These are phyloP conservation scores for Brenthis ino DNA, from an alignment of 2,888 invertebrate species.

Conservation along the genomic window DNA sequence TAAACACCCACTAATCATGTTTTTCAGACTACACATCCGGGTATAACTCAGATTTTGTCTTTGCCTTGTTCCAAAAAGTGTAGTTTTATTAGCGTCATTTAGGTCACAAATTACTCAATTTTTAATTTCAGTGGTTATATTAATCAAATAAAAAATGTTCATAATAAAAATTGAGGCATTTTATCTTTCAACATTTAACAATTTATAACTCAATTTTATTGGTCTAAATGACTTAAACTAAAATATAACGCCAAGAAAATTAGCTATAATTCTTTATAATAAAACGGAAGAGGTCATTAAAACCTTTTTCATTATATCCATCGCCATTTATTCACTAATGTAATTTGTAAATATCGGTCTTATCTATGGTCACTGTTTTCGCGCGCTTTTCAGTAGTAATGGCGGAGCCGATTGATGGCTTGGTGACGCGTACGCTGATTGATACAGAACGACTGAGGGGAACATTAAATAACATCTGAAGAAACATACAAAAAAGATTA, in stretches of 20 bases:
- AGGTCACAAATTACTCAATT: conserved; percentile 22
- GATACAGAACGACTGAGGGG: conserved; percentile 25
- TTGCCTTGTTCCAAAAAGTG: conserved; percentile 23
- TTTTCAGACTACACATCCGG: conserved; percentile 39
- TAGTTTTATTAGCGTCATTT: conserved; percentile 29
- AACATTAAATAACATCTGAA: conserved; percentile 9
- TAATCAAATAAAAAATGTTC: not conserved
- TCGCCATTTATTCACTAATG: conserved; percentile 30
- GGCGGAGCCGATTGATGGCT: conserved; percentile 41
- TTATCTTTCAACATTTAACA: conserved; percentile 23
- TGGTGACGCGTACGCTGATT: conserved; percentile 32
- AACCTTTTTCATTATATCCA: conserved; percentile 25
- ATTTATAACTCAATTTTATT: conserved; percentile 17
- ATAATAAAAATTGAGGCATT: too few relatives aligned
- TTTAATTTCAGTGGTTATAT: conserved; percentile 26
- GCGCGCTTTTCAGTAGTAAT: conserved; percentile 56
- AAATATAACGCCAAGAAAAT: conserved; percentile 16
- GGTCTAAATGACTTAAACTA: conserved; percentile 20
- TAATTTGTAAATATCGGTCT: conserved; percentile 43
- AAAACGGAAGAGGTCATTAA: conserved; percentile 20
- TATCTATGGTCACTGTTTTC: conserved; percentile 48
- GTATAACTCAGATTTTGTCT: conserved; percentile 32
- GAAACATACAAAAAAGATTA: not conserved
- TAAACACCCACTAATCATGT: conserved; percentile 53
- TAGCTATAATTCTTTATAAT: not conserved